A percentile compares a stretch with the other conserved stretches of the same genome.
These are phyloP conservation scores for Psittacula cyanocephala DNA, from an alignment of 2,113 vertebrate species.

Conservation along the genomic window DNA sequence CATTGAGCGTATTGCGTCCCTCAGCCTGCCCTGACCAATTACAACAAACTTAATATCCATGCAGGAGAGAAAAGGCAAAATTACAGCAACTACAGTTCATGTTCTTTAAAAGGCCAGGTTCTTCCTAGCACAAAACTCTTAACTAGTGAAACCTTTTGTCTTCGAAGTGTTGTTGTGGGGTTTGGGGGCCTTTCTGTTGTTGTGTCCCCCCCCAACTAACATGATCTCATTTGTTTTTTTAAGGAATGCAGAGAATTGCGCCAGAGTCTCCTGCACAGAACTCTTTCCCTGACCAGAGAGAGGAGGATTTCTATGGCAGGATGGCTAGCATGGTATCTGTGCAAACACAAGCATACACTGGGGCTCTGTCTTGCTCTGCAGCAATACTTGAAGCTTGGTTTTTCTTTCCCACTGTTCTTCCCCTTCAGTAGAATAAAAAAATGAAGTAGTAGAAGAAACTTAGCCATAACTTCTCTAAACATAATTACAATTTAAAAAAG, in stretches of 20 bases:
- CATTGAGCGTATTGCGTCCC: background rate
- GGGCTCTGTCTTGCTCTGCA: background rate
- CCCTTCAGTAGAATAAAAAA: background rate
- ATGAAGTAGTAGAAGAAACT: background rate
- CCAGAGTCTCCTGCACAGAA: conserved; percentile 59
- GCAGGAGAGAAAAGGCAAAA: background rate
- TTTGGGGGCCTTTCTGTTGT: background rate
- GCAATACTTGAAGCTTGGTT: background rate
- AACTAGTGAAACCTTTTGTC: background rate
- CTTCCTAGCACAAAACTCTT: background rate
- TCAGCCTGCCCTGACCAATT: background rate
- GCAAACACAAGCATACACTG: background rate
- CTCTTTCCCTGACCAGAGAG: conserved; percentile 63
- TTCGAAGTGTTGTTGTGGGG: accelerated
- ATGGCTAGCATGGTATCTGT: conserved; percentile 81
- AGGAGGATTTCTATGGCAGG: conserved; percentile 85
- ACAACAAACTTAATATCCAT: background rate
- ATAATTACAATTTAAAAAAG: background rate
- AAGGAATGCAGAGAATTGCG: background rate
- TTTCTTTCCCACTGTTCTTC: background rate
- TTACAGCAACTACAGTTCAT: background rate
- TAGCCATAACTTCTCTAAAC: background rate
- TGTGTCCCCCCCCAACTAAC: accelerated
- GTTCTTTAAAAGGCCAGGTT: background rate
- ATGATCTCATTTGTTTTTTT: background rate